phyloP scores from a whole-genome alignment of 2,888 invertebrate genomes.

The Resseliella maxima region DNA sequence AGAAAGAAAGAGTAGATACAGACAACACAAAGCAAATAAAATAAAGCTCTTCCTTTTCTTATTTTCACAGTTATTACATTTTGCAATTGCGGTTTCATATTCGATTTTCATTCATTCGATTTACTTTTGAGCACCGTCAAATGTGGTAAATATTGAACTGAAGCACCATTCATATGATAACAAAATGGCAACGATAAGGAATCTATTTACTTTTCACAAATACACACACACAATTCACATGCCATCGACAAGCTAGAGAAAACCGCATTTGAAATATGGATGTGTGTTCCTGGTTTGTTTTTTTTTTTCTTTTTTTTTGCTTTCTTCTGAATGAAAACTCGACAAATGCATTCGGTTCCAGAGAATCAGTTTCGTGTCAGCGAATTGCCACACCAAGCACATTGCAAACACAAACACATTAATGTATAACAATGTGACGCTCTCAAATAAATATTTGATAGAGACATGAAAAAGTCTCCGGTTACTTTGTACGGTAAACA shows the following conservation, averaged over 20 bases:
- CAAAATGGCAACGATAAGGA: conserved; percentile 34
- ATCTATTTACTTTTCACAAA: conserved; percentile 32
- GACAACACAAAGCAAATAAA: conserved; percentile 2
- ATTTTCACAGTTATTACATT: conserved; percentile 6
- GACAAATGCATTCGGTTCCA: neutral
- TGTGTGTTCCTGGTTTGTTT: neutral
- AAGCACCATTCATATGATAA: conserved; percentile 8
- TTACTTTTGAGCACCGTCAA: neutral
- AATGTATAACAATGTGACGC: conserved; percentile 38
- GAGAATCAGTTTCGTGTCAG: neutral
- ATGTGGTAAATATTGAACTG: conserved; percentile 7
- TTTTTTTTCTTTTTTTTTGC: too few relatives aligned
- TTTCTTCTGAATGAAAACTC: neutral
- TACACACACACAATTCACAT: neutral
- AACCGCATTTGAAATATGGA: neutral
- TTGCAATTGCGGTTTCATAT: conserved; percentile 21
- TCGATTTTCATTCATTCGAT: conserved; percentile 33
- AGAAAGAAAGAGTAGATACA: neutral
- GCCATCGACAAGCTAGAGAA: neutral
- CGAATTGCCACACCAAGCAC: conserved; percentile 9
- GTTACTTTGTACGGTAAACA: neutral
- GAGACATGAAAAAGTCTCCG: neutral
- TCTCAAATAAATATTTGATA: neutral
- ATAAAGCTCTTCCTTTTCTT: conserved; percentile 1
- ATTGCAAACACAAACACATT: conserved; percentile 16